Conservation (phyloP, 2,888 invertebrate genomes). For the Saturnia japonica region DNA sequence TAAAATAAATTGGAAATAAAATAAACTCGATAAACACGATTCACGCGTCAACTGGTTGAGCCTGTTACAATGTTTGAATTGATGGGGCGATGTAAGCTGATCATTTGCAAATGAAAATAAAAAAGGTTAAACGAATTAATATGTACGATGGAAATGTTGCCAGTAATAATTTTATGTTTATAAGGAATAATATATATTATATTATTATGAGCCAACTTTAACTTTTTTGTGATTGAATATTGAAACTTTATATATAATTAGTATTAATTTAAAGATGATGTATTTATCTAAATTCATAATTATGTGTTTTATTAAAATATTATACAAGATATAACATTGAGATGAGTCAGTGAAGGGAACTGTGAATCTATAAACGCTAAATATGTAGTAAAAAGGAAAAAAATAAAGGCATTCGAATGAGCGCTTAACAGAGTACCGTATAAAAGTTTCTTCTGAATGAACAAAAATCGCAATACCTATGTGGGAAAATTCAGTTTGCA, state of each 20-base stretch:
- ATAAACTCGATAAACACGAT: conserved; percentile 65
- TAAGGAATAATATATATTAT: not conserved
- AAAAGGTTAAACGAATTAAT: conserved; percentile 27
- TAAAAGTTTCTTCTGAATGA: not conserved
- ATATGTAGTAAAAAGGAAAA: not conserved
- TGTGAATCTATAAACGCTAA: too few species aligned
- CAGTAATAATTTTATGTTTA: not conserved
- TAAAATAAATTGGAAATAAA: conserved; percentile 34
- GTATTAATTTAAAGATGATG: too few species aligned
- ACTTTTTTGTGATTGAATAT: not conserved
- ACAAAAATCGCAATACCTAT: not conserved
- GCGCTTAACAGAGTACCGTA: not conserved
- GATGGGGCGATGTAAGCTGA: conserved; percentile 74
- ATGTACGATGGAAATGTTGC: conserved; percentile 23
- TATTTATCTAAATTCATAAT: too few species aligned
- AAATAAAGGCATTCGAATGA: not conserved
- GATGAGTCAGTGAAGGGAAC: too few species aligned
- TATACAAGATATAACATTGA: too few species aligned
- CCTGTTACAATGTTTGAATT: conserved; percentile 69
- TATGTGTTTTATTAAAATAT: too few species aligned
- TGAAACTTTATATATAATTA: too few species aligned
- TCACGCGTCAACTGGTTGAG: conserved; percentile 70
- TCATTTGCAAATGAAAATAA: conserved; percentile 67
- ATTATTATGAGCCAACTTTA: not conserved
- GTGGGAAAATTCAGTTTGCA: not conserved